Conservation (phyloP, 64 coral and sea anemone species). For the Stylophora pistillata region DNA sequence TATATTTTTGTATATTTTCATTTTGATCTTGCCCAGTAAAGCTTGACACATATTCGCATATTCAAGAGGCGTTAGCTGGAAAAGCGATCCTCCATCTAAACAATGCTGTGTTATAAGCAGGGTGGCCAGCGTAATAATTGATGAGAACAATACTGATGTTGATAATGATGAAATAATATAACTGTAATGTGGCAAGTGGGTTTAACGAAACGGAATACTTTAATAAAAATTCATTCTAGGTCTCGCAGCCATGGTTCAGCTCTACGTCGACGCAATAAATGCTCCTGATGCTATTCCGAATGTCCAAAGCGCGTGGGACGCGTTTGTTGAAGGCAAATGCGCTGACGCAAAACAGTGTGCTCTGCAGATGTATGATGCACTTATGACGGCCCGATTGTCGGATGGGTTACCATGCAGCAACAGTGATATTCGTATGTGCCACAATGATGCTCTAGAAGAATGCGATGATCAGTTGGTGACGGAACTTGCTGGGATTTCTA, state of each 20-base stretch:
- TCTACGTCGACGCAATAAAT: constrained; percentile 66
- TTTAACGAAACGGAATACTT: background rate
- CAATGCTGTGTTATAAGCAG: too few relatives aligned
- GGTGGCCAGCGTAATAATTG: too few relatives aligned
- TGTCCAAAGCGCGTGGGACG: constrained; percentile 67
- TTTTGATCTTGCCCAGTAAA: too few relatives aligned
- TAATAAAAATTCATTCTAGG: background rate
- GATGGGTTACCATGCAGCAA: constrained; percentile 46
- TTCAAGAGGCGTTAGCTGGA: too few relatives aligned
- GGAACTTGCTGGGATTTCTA: constrained; percentile 55
- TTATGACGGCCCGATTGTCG: constrained; percentile 52
- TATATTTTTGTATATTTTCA: too few relatives aligned
- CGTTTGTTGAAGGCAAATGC: constrained; percentile 63
- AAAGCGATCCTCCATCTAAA: too few relatives aligned
- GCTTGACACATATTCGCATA: too few relatives aligned
- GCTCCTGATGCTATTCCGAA: constrained; percentile 70
- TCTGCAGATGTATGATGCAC: constrained; percentile 26
- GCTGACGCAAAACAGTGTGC: constrained; percentile 41
- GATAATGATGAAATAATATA: too few relatives aligned
- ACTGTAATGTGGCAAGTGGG: too few relatives aligned
- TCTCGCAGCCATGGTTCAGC: constrained; percentile 47
- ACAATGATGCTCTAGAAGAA: constrained; percentile 27
- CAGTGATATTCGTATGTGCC: constrained; percentile 38
- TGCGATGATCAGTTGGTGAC: constrained; percentile 40
- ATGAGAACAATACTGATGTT: too few relatives aligned